phyloP scores from a whole-genome alignment of 2,113 vertebrate genomes.

The Phylloscopus whistleri region DNA sequence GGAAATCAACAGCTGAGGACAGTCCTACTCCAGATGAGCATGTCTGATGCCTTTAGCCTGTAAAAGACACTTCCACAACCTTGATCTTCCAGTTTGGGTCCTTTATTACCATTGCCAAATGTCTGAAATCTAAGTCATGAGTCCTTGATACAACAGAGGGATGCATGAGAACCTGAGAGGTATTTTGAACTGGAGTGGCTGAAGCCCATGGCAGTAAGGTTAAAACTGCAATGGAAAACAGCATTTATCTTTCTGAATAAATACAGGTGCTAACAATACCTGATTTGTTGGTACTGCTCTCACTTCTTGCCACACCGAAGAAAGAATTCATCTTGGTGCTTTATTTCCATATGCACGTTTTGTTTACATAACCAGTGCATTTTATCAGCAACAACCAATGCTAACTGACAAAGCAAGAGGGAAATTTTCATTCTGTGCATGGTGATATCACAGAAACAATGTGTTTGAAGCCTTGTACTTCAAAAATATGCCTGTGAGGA shows the following conservation, averaged over 20 bases:
- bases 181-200: neutral
- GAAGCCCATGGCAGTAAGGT: neutral
- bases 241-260: neutral
- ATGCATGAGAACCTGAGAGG: neutral
- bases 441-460: conserved; percentile 46
- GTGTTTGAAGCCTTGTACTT: conserved; percentile 48
- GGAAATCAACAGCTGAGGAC: neutral
- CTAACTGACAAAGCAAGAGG: conserved; percentile 38
- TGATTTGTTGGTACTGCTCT: neutral
- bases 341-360: conserved; percentile 7
- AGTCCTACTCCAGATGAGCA: neutral
- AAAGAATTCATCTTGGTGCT: neutral
- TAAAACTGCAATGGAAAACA: neutral
- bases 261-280: neutral
- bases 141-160: neutral
- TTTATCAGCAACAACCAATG: conserved; percentile 40
- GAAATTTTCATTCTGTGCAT: conserved; percentile 29
- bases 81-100: neutral
- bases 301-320: neutral
- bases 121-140: neutral
- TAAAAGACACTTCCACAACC: neutral
- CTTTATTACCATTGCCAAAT: neutral
- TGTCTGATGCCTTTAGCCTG: neutral
- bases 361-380: conserved; percentile 26
- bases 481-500: conserved; percentile 47